A percentile compares a stretch with the other conserved stretches of the same genome.
Evolutionary conservation across 2,113 vertebrate genomes (phyloP).

Genomic region (Phoenicopterus ruber): DNA sequence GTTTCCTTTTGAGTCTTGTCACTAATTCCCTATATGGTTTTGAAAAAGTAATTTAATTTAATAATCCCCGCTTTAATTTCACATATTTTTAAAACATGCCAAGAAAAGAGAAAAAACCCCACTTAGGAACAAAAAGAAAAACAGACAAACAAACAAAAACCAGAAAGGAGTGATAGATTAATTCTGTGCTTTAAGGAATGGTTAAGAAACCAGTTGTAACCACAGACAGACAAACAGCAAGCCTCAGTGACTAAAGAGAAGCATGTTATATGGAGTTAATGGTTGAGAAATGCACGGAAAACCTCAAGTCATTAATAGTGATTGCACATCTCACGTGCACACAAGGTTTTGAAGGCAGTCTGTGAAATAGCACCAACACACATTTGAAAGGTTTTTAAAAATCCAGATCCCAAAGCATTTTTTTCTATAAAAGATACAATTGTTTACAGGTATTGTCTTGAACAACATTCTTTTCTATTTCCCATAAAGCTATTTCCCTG

Average conservation of each 20-base stretch:
- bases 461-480: background rate
- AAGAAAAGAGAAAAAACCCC: background rate
- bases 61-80: background rate
- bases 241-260: background rate
- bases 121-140: background rate
- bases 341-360: background rate
- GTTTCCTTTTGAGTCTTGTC: background rate
- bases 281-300: background rate
- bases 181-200: background rate
- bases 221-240: background rate
- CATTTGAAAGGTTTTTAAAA: background rate
- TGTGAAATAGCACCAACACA: background rate
- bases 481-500: background rate
- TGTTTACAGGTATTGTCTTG: background rate
- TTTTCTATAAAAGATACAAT: background rate
- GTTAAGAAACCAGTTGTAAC: background rate
- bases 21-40: background rate
- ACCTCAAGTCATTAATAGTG: background rate
- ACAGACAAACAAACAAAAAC: no score
- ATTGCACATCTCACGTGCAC: background rate
- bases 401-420: background rate
- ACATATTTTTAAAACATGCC: background rate
- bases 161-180: background rate
- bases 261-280: background rate
- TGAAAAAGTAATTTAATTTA: background rate